Evolutionary conservation across 2,113 vertebrate species (phyloP), one percentile per base, ranked within the genome.

Genomic region (Turdus rufiventris): DNA sequence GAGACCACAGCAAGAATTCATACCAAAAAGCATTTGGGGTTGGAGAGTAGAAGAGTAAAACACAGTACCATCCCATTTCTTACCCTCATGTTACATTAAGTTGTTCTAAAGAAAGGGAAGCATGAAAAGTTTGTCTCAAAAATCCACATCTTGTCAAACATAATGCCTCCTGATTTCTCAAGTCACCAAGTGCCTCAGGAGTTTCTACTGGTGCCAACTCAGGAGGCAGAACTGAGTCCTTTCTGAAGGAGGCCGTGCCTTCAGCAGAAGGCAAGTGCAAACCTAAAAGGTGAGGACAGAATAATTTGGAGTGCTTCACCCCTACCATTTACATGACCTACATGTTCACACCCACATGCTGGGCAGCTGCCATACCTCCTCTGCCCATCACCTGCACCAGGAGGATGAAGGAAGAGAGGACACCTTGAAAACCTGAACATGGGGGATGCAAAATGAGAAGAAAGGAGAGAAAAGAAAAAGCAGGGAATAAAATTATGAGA

Each of bases 1-100:
- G 66, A 91, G 63, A 53, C 34, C 57, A 81, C 45, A 62, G 54
- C 29, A 90, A 50, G 58, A 91, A 92, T 33, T 85, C 45, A 62
- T 50, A 86, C 4, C 45, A 85, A 72, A 77, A 72, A 45, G 33
- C 5, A 2, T 42, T 34, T 40, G 8, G 8, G 12, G 4, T 9
- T 28, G 60, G 15, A 54, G 8, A 8, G 19, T 18, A 73, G 50
- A 65, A 47, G 14, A 84, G 9, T 36, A 53, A 87, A 94, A 74
- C 20, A 60, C 10, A 63, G 11, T 3, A 2, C 42, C 61, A 68
- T n/a, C 23, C 12, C 48, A 20, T 58, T 93, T 81, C 47, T 33
- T 62, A 26, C 21, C 31, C 68, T 77, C 53, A 75, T 29, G 38
- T 23, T 57, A 40, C 12, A 43, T 21, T 3, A 81, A 66, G 8